Conservation (phyloP, 1,140 invertebrate genomes). For the Dendroctonus valens region DNA sequence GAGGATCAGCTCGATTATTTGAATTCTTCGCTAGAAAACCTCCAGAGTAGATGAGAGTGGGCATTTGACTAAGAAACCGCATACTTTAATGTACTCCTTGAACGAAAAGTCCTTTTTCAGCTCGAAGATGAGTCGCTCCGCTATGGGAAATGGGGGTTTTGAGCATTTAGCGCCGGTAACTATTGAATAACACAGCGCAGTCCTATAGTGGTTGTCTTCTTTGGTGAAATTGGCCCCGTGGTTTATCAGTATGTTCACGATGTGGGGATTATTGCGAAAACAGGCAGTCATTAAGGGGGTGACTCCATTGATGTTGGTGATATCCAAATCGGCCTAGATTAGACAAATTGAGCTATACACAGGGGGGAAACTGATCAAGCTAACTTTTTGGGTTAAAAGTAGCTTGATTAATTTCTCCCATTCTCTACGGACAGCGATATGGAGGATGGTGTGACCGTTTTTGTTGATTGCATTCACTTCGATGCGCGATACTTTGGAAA, state of each 20-base stretch:
- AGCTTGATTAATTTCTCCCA: constrained; percentile 45
- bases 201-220: constrained; percentile 45
- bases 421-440: constrained; percentile 46
- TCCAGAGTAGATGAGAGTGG: not conserved
- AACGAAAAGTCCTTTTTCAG: constrained; percentile 30
- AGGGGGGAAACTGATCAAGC: not conserved
- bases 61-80: not conserved
- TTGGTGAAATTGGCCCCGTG: constrained; percentile 40
- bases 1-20: constrained; percentile 16
- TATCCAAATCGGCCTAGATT: constrained; percentile 42
- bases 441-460: constrained; percentile 45
- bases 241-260: constrained; percentile 39
- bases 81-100: constrained; percentile 23
- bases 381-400: constrained; percentile 38
- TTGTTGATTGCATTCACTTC: constrained; percentile 46
- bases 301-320: constrained; percentile 43
- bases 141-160: constrained; percentile 33
- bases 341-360: not conserved
- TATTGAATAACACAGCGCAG: constrained; percentile 47
- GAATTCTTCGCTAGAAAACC: constrained; percentile 19
- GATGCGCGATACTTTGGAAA: constrained; percentile 34
- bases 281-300: constrained; percentile 48
- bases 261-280: constrained; percentile 41
- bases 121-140: constrained; percentile 34
- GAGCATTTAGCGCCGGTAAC: constrained; percentile 32